These are phyloP conservation scores for Tachysurus vachellii DNA, from an alignment of 2,113 vertebrate genomes.

Conservation along the genomic window DNA sequence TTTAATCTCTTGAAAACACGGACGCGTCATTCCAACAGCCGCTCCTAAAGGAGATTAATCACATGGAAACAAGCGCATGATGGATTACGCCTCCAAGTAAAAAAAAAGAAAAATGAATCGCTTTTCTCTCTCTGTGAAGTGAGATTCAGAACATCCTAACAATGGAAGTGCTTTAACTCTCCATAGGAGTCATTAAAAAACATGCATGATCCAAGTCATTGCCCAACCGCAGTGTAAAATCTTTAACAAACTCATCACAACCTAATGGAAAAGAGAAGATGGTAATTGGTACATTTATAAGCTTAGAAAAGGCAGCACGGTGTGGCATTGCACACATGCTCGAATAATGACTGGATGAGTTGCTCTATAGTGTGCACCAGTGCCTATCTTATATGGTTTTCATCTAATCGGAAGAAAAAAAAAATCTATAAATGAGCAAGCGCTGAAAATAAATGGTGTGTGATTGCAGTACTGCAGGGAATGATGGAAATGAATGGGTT, in stretches of 20 bases:
- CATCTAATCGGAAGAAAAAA: not conserved
- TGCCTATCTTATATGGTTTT: not conserved
- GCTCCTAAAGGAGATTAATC: not conserved
- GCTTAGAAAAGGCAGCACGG: slow-evolving; percentile 3
- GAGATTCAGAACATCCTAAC: not conserved
- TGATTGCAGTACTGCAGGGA: not conserved
- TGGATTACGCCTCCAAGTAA: not conserved
- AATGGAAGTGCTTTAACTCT: not conserved
- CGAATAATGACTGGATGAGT: not conserved
- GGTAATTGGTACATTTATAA: not conserved
- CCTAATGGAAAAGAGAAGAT: not conserved
- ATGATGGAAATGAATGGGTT: not conserved
- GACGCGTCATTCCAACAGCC: not conserved
- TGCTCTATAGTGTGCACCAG: not conserved
- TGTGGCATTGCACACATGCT: not conserved
- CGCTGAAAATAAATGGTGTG: not conserved
- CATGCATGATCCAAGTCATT: not conserved
- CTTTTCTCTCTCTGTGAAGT: not conserved
- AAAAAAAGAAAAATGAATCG: not conserved
- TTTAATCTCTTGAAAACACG: not conserved
- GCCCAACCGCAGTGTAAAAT: not conserved
- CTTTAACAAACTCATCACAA: not conserved
- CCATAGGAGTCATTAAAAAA: not conserved
- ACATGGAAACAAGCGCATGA: not conserved
- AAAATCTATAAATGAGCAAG: not conserved